These are phyloP conservation scores for Hippolais icterina DNA, from an alignment of 2,113 vertebrate genomes.

Conservation along the genomic window DNA sequence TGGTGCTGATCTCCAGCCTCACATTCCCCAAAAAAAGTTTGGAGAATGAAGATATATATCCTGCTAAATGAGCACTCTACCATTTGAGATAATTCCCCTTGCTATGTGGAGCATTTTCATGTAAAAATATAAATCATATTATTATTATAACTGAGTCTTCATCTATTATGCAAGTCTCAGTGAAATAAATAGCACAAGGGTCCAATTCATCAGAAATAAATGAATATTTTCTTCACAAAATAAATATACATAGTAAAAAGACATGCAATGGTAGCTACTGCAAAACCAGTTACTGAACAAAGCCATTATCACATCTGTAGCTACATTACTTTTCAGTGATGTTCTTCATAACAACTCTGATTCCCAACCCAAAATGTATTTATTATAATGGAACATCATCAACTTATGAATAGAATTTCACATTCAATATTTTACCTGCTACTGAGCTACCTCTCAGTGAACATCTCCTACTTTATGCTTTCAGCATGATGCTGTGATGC, in stretches of 20 bases:
- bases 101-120: not conserved
- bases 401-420: not conserved
- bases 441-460: not conserved
- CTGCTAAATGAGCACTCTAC: conserved; percentile 74
- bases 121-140: conserved; percentile 1
- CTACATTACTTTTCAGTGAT: not conserved
- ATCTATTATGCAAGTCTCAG: conserved; percentile 11
- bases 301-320: not conserved
- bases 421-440: not conserved
- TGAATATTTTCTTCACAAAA: not conserved
- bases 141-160: not conserved
- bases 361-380: not conserved
- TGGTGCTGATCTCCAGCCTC: not conserved
- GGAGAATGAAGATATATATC: conserved; percentile 75
- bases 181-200: conserved; percentile 55
- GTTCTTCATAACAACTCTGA: not conserved
- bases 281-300: not conserved
- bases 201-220: not conserved
- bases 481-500: not conserved
- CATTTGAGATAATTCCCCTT: conserved; percentile 19
- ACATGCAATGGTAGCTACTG: not conserved
- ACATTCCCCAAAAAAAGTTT: not conserved
- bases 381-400: not conserved
- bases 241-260: conserved; percentile 11
- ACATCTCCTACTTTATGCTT: not conserved